Evolutionary conservation across 2,888 invertebrate species (phyloP).

Genomic region (Fragum fragum): DNA sequence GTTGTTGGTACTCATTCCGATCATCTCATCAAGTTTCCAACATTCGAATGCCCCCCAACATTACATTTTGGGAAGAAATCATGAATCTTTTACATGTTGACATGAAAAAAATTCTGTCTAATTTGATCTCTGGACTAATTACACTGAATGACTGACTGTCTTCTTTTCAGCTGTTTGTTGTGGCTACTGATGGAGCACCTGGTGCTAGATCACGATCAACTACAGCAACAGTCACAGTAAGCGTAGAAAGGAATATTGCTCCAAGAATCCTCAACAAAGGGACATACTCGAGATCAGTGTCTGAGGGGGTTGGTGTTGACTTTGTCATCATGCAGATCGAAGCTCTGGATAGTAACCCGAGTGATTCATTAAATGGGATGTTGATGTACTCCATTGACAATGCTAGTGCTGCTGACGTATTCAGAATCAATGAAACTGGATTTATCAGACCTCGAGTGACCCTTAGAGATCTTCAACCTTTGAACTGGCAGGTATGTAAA

Average conservation of each 20-base stretch:
- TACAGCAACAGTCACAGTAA: slow-evolving; percentile 79
- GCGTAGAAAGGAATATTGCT: slow-evolving; percentile 77
- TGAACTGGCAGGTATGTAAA: slow-evolving; percentile 26
- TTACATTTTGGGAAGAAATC: too few species aligned
- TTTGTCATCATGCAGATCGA: slow-evolving; percentile 66
- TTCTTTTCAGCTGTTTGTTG: slow-evolving; percentile 74
- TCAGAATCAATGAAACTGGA: slow-evolving; percentile 71
- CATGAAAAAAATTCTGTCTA: too few species aligned
- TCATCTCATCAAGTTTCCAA: too few species aligned
- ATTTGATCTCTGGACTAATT: too few species aligned
- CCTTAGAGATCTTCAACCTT: slow-evolving; percentile 37
- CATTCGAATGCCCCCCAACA: too few species aligned
- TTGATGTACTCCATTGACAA: slow-evolving; percentile 67
- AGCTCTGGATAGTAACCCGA: slow-evolving; percentile 79
- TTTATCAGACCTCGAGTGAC: slow-evolving; percentile 60
- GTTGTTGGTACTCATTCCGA: too few species aligned
- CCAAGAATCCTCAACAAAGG: slow-evolving; percentile 68
- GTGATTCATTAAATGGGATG: slow-evolving; percentile 73
- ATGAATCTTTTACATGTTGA: too few species aligned
- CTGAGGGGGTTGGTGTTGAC: slow-evolving; percentile 57
- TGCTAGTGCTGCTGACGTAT: slow-evolving; percentile 48
- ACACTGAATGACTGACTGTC: neutral
- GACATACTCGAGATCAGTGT: slow-evolving; percentile 45
- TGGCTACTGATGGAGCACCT: slow-evolving; percentile 75
- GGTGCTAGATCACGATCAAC: slow-evolving; percentile 63